A percentile compares a stretch with the other conserved stretches of the same genome.
phyloP scores from a whole-genome alignment of 2,797 vertebrate genomes.

The Rhyacichthys aspro region DNA sequence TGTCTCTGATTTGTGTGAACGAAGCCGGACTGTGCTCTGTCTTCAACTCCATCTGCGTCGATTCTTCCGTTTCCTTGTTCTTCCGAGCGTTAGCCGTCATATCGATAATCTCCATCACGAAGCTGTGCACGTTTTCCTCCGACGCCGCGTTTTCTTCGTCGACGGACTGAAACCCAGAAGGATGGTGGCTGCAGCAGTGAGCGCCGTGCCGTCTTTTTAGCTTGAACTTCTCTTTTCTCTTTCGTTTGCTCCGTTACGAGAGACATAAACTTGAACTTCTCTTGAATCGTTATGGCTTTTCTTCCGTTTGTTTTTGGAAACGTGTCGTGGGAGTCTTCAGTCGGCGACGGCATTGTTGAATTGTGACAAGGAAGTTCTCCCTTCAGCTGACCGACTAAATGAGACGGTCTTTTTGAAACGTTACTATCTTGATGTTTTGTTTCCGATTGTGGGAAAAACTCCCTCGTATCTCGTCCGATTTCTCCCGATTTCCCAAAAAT shows the following conservation, averaged over 20 bases:
- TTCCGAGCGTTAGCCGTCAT: slow-evolving; percentile 91
- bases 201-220: slow-evolving; percentile 39
- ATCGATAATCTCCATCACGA: slow-evolving; percentile 95
- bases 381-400: slow-evolving; percentile 77
- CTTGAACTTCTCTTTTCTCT: slow-evolving; percentile 44
- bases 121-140: slow-evolving; percentile 85
- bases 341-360: slow-evolving; percentile 48
- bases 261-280: slow-evolving; percentile 74
- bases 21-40: slow-evolving; percentile 69
- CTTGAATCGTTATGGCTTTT: slow-evolving; percentile 70
- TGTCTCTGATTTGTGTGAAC: slow-evolving; percentile 89
- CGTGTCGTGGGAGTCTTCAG: slow-evolving; percentile 59
- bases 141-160: background rate
- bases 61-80: slow-evolving; percentile 82
- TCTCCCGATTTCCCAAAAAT: slow-evolving; percentile 38
- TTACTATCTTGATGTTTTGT: slow-evolving; percentile 32
- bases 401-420: slow-evolving; percentile 48
- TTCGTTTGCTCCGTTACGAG: slow-evolving; percentile 73
- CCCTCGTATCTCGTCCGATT: slow-evolving; percentile 16
- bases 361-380: slow-evolving; percentile 82
- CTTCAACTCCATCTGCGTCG: slow-evolving; percentile 29
- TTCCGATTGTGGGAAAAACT: slow-evolving; percentile 60
- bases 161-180: slow-evolving; percentile 19
- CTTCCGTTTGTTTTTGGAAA: slow-evolving; percentile 21
- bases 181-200: slow-evolving; percentile 72